Evolutionary conservation across 2,888 invertebrate genomes (phyloP).

Genomic region (Hyppa rectilinea): DNA sequence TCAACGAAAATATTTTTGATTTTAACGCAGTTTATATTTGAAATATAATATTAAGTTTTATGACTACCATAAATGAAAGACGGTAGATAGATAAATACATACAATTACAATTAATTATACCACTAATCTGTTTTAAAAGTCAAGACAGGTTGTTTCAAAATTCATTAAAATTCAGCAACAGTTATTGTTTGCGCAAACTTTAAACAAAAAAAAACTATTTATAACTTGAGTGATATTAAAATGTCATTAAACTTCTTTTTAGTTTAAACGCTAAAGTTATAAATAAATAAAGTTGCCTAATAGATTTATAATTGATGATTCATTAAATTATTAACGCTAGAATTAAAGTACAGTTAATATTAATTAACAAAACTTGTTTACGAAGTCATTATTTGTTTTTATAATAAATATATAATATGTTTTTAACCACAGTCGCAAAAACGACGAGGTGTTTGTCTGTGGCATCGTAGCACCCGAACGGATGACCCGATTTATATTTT

Average conservation of each 20-base stretch:
- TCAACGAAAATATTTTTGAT: not conserved
- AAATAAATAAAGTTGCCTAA: not conserved
- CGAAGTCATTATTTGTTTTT: not conserved
- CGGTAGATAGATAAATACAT: too few species aligned
- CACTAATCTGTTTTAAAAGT: slow-evolving; percentile 5
- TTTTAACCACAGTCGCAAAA: too few species aligned
- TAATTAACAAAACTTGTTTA: not conserved
- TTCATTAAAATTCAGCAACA: not conserved
- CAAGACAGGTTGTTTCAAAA: slow-evolving; percentile 2
- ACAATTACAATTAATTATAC: too few species aligned
- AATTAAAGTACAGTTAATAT: not conserved
- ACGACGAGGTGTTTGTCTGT: too few species aligned
- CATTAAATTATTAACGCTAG: not conserved
- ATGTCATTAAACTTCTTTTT: slow-evolving; percentile 1
- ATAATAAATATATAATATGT: too few species aligned
- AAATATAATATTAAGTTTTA: not conserved
- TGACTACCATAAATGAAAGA: not conserved
- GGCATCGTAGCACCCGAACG: too few species aligned
- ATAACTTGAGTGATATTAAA: not conserved
- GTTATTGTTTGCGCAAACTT: slow-evolving; percentile 9
- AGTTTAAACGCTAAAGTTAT: not conserved
- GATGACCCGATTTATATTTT: too few species aligned
- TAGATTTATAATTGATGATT: not conserved
- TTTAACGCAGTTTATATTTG: not conserved
- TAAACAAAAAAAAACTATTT: not conserved